Base-by-base conservation (phyloP, 2,113 vertebrate genomes). In the Lophius piscatorius region DNA sequence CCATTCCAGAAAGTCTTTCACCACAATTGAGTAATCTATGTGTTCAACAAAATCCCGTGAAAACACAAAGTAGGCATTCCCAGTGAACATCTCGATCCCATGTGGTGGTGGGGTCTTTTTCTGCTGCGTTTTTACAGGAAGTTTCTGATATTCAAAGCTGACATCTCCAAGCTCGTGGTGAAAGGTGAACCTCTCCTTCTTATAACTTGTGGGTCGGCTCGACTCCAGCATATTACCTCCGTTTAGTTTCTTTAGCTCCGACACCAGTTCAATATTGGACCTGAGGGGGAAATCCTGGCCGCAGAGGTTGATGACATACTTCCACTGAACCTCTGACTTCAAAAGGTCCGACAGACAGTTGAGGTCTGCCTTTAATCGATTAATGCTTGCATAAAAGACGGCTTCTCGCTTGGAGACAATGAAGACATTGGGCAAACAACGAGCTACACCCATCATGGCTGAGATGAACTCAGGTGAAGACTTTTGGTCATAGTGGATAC, bases 31-130 rank as follows among this genome's bases (percentile, higher is more conserved):
- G 49, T 88, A 74, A 47, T 91, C 73, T 6, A 91, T 23, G 47
- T 92, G 88, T 0, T 48, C 75, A 23, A 95, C 77, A 71, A 98
- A 97, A 1, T 90, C 88, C 48, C 81, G 80, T 1, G 94, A 94
- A 81, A 98, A 76, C 47, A 96, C 89, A 82, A 98, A 98, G 80
- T 98, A 98, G 60, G 96, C 96, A 29, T 93, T 98, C 31, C 96
- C 96, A 24, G 90, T 82, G 83, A 95, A 98, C 58, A 98, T 74
- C 81, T 97, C 80, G 23, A 97, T 94, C 38, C 80, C 82, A 10
- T 95, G 91, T 0, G 96, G 96, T 0, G 96, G 94, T 0, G 81
- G 87, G 0, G 1, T 1, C 45, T 85, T 87, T 0, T 0, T 0
- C 46, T 48, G n/a, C 5, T 59, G 2, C 0, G 85, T 87, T 29